These are phyloP conservation scores for Tenthredo distinguenda DNA, from an alignment of 2,888 invertebrate species.

Conservation along the genomic window DNA sequence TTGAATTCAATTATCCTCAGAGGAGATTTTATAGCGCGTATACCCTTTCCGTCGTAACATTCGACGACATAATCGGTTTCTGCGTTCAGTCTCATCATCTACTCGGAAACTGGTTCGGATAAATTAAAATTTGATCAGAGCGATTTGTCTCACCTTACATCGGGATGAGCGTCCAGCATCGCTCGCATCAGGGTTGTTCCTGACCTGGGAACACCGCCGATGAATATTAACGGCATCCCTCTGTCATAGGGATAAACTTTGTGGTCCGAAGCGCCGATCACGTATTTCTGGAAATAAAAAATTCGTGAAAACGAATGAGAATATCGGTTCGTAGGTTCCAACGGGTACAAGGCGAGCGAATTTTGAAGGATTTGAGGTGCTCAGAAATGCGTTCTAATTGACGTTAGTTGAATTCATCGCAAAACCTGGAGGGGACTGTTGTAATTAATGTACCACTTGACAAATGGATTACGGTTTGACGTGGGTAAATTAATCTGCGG, in stretches of 20 bases:
- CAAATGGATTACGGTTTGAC: slow-evolving; percentile 38
- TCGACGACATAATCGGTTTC: neutral
- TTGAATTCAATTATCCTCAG: slow-evolving; percentile 16
- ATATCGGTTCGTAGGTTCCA: neutral
- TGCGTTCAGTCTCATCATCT: neutral
- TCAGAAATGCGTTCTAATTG: neutral
- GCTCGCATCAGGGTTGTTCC: slow-evolving; percentile 98
- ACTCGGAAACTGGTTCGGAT: neutral
- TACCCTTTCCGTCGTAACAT: neutral
- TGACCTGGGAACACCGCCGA: slow-evolving; percentile 98
- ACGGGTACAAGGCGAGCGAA: neutral
- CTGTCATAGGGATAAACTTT: slow-evolving; percentile 89
- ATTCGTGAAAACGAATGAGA: slow-evolving; percentile 60
- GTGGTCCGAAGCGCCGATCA: slow-evolving; percentile 82
- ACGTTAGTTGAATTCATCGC: slow-evolving; percentile 6
- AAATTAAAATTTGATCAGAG: neutral
- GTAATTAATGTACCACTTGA: slow-evolving; percentile 34
- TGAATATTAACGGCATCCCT: slow-evolving; percentile 96
- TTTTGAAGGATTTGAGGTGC: neutral
- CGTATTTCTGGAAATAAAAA: slow-evolving; percentile 80
- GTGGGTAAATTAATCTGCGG: slow-evolving; percentile 41
- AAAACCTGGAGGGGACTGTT: slow-evolving; percentile 30
- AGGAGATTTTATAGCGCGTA: neutral
- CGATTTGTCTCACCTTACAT: slow-evolving; percentile 85
- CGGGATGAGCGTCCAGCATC: slow-evolving; percentile 98